Evolutionary conservation across 2,888 invertebrate species (phyloP), one percentile per base, ranked within the genome.

Genomic region (Sthenelais limicola): DNA sequence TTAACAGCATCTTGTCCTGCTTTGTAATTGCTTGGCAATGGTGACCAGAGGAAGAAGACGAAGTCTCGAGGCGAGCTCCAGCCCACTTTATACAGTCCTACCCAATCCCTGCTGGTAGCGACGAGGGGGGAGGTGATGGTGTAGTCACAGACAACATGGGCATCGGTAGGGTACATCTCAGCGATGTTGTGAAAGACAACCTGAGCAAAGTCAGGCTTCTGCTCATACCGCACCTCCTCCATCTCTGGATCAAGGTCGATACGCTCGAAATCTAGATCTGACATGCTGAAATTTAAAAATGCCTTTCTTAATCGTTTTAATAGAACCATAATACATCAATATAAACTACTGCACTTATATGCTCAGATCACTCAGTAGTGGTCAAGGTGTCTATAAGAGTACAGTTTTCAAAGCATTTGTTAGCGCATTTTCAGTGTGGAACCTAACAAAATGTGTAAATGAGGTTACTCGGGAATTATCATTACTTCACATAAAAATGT

Each of bases 71-170:
- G 72, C 1, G 80, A 80, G 76, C 82, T 81, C 86, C 86, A 86
- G 12, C 86, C 86, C n/a, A 79, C 87, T 75, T 82, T 84, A 77
- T 83, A 87, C 48, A 87, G 76, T 0, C 84, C 87, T n/a, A 87
- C 79, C 83, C 84, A 86, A 77, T 87, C 86, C 18, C 82, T 69
- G 4, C 74, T 74, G 5, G 79, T 79, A 18, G 83, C 80, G 21
- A 79, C 76, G 0, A 85, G 79, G 33, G 80, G 76, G 4, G 79
- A 62, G 1, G 82, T 85, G 58, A 87, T 76, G 2, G 82, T 84
- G 77, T 84, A 87, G 12, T 68, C 38, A 70, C 85, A 84, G 21
- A 82, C 82, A 15, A 87, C 77, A 75, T 85, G 80, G 4, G 82
- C 79, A 72, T 83, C 84, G 9, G 80, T 81, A 4, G 83, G 82